phyloP scores from a whole-genome alignment of 2,888 invertebrate genomes.

The Cyrtodaria siliqua region DNA sequence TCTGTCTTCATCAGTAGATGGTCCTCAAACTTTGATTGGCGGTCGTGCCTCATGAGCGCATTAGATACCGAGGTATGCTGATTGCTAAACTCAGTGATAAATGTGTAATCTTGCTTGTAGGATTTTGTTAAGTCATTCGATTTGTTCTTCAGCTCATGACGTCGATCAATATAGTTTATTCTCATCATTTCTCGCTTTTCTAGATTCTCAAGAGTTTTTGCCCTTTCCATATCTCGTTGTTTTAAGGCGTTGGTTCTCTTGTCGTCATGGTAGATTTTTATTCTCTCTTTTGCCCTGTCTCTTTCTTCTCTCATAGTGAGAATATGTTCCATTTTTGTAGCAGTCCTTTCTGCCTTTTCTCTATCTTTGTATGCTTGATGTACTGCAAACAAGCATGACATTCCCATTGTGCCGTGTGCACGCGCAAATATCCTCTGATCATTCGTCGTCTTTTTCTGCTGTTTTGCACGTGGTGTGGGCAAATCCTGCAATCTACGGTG shows the following conservation, averaged over 20 bases:
- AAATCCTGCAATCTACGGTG: slow-evolving; percentile 66
- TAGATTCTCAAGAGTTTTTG: slow-evolving; percentile 73
- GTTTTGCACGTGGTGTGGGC: slow-evolving; percentile 63
- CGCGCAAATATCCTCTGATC: slow-evolving; percentile 79
- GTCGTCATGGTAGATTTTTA: slow-evolving; percentile 80
- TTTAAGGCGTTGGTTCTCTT: slow-evolving; percentile 74
- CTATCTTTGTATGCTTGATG: slow-evolving; percentile 84
- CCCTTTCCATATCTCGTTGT: slow-evolving; percentile 76
- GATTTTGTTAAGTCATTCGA: slow-evolving; percentile 70
- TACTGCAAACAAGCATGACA: slow-evolving; percentile 83
- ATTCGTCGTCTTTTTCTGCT: slow-evolving; percentile 65
- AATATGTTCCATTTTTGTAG: slow-evolving; percentile 80
- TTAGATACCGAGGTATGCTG: slow-evolving; percentile 85
- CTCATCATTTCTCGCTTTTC: slow-evolving; percentile 78
- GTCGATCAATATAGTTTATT: slow-evolving; percentile 76
- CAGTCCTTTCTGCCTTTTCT: slow-evolving; percentile 79
- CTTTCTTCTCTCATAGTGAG: slow-evolving; percentile 80
- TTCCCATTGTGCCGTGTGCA: slow-evolving; percentile 82
- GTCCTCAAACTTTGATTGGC: slow-evolving; percentile 80
- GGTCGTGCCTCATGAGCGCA: slow-evolving; percentile 83
- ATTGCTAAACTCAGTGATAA: slow-evolving; percentile 82
- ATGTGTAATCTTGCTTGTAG: slow-evolving; percentile 75
- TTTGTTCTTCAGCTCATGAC: slow-evolving; percentile 73
- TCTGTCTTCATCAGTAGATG: slow-evolving; percentile 62
- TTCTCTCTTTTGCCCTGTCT: slow-evolving; percentile 79